Evolutionary conservation across 2,888 invertebrate species (phyloP), one percentile per base, ranked within the genome.

Genomic region (Rhaphigaster nebulosa): DNA sequence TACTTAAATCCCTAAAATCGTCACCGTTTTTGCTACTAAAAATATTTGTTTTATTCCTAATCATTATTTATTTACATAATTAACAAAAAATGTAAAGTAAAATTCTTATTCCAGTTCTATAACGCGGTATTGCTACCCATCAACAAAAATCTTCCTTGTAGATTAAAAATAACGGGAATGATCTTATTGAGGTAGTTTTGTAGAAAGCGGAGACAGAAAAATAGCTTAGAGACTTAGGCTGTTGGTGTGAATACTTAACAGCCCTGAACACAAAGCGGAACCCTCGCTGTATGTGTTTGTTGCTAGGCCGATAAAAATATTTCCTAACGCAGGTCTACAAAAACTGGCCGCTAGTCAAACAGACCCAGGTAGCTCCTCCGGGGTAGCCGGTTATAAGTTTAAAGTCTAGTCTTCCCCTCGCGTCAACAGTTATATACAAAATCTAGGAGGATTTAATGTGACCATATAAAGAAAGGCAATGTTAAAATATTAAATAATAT

Each of bases 261-360:
- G 29, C 65, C n/a, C n/a, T n/a, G n/a, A 65, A 13, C 65, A 65
- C 65, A 65, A 65, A 29, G 70, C 34, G 70, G 56, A 1, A 76
- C 20, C 70, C 34, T 38, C 8, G 5, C 20, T 38, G 15, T 76
- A 38, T 6, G 70, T 76, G 84, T 84, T 84, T 84, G 84, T 4
- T 15, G 12, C 4, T 13, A n/a, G 84, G 41, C 84, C 84, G 84
- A 84, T 84, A 84, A 84, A 84, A 84, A 84, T 84, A 84, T 84
- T 84, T n/a, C 84, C 45, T 26, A 26, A 23, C 45, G 45, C 45
- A 84, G 84, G 84, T 84, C 70, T 15, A 84, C 84, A 84, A 84
- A 84, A 84, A 84, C 38, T 45, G 15, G 84, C 84, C 26, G 45
- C 45, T 84, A 45, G 45, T 84, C 84, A 84, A 84, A 84, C 45